These are phyloP conservation scores for Lobophora halterata DNA, from an alignment of 2,888 invertebrate species.

Conservation along the genomic window DNA sequence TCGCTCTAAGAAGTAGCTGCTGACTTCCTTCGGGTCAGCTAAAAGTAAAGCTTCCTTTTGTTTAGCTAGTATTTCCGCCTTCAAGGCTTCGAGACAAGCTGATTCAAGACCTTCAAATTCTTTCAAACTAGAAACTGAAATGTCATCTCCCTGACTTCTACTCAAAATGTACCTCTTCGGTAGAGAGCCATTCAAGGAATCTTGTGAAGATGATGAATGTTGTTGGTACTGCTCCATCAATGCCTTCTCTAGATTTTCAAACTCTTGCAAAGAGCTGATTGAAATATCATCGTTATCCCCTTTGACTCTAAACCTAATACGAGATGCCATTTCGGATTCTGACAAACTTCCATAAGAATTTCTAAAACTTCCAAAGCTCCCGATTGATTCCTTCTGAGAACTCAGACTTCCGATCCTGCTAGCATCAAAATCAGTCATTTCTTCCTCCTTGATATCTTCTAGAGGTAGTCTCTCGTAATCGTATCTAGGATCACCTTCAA, in stretches of 20 bases:
- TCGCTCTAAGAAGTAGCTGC: conserved; percentile 71
- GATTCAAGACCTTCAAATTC: conserved; percentile 96
- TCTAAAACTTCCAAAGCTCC: conserved; percentile 90
- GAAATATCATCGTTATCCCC: conserved; percentile 96
- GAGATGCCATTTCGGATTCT: conserved; percentile 92
- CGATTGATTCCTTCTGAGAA: conserved; percentile 89
- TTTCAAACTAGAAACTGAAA: conserved; percentile 92
- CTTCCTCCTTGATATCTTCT: conserved; percentile 96
- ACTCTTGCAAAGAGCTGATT: conserved; percentile 95
- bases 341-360: conserved; percentile 96
- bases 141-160: conserved; percentile 90
- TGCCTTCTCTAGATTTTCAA: conserved; percentile 94
- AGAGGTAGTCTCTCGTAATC: conserved; percentile 91
- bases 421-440: conserved; percentile 92
- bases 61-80: conserved; percentile 90
- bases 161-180: conserved; percentile 86
- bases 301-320: conserved; percentile 90
- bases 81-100: conserved; percentile 91
- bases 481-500: conserved; percentile 88
- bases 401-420: conserved; percentile 88
- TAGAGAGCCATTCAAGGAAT: conserved; percentile 91
- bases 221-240: conserved; percentile 89
- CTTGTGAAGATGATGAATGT: conserved; percentile 90
- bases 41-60: conserved; percentile 91
- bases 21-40: conserved; percentile 79